phyloP scores from a whole-genome alignment of 1,140 invertebrate genomes.

The Himalopsyche phryganea region DNA sequence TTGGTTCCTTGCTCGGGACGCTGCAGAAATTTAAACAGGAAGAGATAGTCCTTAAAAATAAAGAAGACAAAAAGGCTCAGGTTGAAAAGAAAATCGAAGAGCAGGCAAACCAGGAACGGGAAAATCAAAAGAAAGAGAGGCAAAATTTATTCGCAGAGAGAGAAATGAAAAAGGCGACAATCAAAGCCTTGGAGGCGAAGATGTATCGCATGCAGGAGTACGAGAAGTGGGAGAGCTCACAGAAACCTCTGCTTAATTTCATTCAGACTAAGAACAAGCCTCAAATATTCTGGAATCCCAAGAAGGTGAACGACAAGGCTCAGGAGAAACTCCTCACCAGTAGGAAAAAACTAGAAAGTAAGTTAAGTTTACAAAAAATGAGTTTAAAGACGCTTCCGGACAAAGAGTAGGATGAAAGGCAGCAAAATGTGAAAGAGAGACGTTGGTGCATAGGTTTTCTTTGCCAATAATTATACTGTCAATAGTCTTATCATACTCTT shows the following conservation, averaged over 20 bases:
- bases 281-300: slow-evolving; percentile 83
- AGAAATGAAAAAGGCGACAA: slow-evolving; percentile 83
- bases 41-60: slow-evolving; percentile 81
- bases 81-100: slow-evolving; percentile 93
- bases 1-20: slow-evolving; percentile 90
- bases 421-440: not conserved
- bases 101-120: slow-evolving; percentile 81
- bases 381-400: not conserved
- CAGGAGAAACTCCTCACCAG: slow-evolving; percentile 49
- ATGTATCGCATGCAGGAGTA: slow-evolving; percentile 84
- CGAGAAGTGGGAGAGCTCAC: slow-evolving; percentile 81
- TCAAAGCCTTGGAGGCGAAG: slow-evolving; percentile 86
- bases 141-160: slow-evolving; percentile 81
- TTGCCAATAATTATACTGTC: not conserved
- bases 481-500: not conserved
- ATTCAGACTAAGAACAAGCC: slow-evolving; percentile 87
- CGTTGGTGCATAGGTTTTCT: not conserved
- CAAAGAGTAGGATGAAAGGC: not conserved
- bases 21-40: slow-evolving; percentile 94
- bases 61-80: slow-evolving; percentile 66
- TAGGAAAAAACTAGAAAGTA: slow-evolving; percentile 54
- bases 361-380: slow-evolving; percentile 34
- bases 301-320: slow-evolving; percentile 57
- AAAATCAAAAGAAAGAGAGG: slow-evolving; percentile 78
- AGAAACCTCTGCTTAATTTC: slow-evolving; percentile 73